A percentile compares a stretch with the other conserved stretches of the same genome.
Conservation (phyloP, 2,888 invertebrate genomes). For the Muschampia plurimacula region DNA sequence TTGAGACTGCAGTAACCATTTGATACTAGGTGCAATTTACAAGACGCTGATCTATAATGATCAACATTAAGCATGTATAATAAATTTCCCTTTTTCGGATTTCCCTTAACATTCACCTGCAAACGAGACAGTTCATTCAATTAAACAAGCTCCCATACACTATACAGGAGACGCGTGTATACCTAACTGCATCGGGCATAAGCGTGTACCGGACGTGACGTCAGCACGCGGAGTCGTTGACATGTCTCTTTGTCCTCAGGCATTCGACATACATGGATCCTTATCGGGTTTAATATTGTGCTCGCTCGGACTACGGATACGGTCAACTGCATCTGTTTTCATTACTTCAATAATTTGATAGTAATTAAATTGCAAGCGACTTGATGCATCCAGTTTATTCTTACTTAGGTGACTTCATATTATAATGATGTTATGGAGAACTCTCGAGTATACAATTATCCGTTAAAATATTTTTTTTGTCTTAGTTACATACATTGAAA, state of each 20-base stretch:
- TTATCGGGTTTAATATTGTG: constrained; percentile 12
- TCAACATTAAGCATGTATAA: too few relatives aligned
- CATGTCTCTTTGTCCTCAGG: constrained; percentile 22
- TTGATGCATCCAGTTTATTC: too few relatives aligned
- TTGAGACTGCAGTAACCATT: too few relatives aligned
- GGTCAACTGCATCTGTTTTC: background rate
- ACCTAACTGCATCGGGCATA: background rate
- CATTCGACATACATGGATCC: constrained; percentile 21
- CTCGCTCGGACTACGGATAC: background rate
- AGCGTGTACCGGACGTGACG: constrained; percentile 47
- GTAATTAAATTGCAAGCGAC: too few relatives aligned
- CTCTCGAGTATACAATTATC: too few relatives aligned
- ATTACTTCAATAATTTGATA: background rate
- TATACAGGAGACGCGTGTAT: background rate
- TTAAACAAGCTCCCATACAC: constrained; percentile 1
- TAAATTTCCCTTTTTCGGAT: too few relatives aligned
- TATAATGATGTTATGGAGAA: too few relatives aligned
- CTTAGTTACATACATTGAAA: too few relatives aligned
- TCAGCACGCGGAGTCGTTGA: constrained; percentile 34
- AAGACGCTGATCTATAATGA: too few relatives aligned
- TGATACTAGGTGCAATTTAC: too few relatives aligned
- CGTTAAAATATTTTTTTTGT: too few relatives aligned
- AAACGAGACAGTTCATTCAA: background rate
- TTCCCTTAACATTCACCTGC: background rate
- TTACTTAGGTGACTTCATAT: too few relatives aligned